Evolutionary conservation across 1,140 invertebrate species (phyloP), one percentile per base, ranked within the genome.

Genomic region (Drosophila pandora): DNA sequence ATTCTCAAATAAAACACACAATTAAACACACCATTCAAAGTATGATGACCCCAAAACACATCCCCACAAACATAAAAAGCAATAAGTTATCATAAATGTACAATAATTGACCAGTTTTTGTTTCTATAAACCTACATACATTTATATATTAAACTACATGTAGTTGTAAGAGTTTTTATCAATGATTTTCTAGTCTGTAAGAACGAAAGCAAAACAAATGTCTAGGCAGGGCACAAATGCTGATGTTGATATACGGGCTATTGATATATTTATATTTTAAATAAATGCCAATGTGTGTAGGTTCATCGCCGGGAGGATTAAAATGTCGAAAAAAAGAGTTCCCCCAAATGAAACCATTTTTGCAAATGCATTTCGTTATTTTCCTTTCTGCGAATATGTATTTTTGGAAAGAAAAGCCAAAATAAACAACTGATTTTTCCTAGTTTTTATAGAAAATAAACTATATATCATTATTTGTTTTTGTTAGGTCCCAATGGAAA

Each of bases 31-130:
- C 56, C 45, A 59, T 47, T 48, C 43, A 50, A 7, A 17, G 6
- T 43, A 13, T 21, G 13, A 43, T 43, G 41, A 43, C 41, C 41
- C 41, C 41, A 0, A 43, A 21, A 56, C 45, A 10, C 56, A 60
- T 13, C 65, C 30, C 61, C 13, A 69, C 39, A 65, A 45, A 45
- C 56, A 23, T 52, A 57, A 22, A 62, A 62, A 49, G 25, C 41
- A 77, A 60, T 81, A 81, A 81, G 79, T 81, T 81, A 82, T 73
- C 47, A 68, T 82, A 77, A 77, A 81, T 76, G 67, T 77, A 82
- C 68, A 48, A 61, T 55, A 77, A 57, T 76, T 63, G 53, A 77
- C 58, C 62, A 78, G 68, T 82, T 79, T 72, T 73, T 43, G 50
- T 63, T 62, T 61, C 34, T 59, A 50, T 53, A 54, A 61, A 61